These are phyloP conservation scores for Acrobasis consociella DNA, from an alignment of 2,888 invertebrate genomes.

Conservation along the genomic window DNA sequence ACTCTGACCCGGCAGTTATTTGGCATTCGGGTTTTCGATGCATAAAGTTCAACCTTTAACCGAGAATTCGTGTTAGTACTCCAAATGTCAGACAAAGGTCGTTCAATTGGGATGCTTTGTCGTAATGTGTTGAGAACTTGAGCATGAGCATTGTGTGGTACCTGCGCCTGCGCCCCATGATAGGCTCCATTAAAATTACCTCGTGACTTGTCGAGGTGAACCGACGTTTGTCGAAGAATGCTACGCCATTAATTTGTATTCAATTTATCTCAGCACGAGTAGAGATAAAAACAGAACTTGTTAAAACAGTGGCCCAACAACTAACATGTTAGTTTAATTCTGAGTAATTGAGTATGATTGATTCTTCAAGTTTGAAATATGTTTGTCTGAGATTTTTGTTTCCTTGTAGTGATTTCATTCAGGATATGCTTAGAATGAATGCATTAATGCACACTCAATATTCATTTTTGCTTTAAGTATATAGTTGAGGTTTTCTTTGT, in stretches of 20 bases:
- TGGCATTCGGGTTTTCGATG: constrained; percentile 49
- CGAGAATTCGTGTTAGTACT: constrained; percentile 55
- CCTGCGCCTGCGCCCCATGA: constrained; percentile 2
- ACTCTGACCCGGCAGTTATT: constrained; percentile 54
- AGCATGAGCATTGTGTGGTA: constrained; percentile 28
- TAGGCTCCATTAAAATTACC: constrained; percentile 42
- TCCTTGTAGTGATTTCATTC: background rate
- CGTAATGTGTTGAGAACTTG: constrained; percentile 36
- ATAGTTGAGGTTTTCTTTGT: too few relatives aligned
- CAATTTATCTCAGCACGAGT: constrained; percentile 12
- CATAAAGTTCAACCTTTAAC: constrained; percentile 64
- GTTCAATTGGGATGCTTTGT: constrained; percentile 45
- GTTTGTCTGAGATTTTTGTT: background rate
- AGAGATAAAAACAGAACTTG: constrained; percentile 30
- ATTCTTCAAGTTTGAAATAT: background rate
- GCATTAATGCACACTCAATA: background rate
- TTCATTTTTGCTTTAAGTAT: too few relatives aligned
- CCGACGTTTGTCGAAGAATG: constrained; percentile 42
- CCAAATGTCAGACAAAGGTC: constrained; percentile 76
- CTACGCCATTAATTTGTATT: constrained; percentile 34
- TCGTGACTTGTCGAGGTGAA: constrained; percentile 53
- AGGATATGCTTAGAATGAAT: constrained; percentile 1
- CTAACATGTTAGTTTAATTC: constrained; percentile 6
- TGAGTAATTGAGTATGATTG: constrained; percentile 21
- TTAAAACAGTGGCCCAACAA: constrained; percentile 18